Evolutionary conservation across 1,140 invertebrate species (phyloP).

Genomic region (Conopomorpha cramerella): DNA sequence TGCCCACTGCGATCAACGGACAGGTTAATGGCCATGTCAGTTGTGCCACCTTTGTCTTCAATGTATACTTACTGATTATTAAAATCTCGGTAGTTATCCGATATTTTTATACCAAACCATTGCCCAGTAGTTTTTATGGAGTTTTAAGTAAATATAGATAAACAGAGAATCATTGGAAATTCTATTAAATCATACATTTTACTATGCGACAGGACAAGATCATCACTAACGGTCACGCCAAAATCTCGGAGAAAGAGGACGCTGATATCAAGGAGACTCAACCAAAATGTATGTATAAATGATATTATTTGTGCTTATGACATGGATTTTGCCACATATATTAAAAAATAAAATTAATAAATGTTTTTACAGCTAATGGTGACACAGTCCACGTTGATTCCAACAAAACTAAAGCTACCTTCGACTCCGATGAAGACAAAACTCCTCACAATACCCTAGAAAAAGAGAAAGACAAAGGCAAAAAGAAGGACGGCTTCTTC

Average conservation of each 20-base stretch:
- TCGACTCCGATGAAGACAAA: constrained; percentile 58
- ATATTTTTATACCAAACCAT: no score
- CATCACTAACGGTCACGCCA: constrained; percentile 39
- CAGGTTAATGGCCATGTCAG: constrained; percentile 44
- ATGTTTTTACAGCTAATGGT: constrained; percentile 30
- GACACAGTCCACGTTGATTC: constrained; percentile 41
- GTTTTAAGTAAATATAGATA: no score
- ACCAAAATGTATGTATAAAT: constrained; percentile 40
- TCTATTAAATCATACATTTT: no score
- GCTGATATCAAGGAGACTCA: constrained; percentile 22
- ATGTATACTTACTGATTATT: constrained; percentile 5
- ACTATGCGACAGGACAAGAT: constrained; percentile 42
- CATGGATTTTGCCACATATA: constrained; percentile 6
- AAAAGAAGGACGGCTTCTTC: constrained; percentile 41
- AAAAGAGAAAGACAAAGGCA: constrained; percentile 24
- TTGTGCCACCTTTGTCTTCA: no score
- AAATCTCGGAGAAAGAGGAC: constrained; percentile 25
- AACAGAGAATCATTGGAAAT: no score
- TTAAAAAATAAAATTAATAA: not conserved
- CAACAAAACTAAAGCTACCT: constrained; percentile 50
- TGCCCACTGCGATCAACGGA: constrained; percentile 16
- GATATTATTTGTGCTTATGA: constrained; percentile 1
- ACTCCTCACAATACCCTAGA: constrained; percentile 49
- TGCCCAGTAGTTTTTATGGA: no score
- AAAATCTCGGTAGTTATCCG: no score